These are phyloP conservation scores for Elachura formosa DNA, from an alignment of 2,113 vertebrate genomes.

Conservation along the genomic window DNA sequence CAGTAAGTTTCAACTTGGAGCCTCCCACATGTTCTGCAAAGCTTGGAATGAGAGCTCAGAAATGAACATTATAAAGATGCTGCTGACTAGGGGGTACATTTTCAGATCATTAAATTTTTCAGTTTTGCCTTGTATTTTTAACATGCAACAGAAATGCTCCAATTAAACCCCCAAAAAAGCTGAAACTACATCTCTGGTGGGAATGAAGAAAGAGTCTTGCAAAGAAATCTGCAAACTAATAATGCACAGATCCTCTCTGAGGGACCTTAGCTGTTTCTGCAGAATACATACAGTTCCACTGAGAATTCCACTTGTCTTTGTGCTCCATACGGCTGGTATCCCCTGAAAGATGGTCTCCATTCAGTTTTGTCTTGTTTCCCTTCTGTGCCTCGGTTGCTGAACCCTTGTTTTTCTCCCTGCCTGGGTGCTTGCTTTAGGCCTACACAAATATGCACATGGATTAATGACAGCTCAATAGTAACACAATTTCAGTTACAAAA, in stretches of 20 bases:
- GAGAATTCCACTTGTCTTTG: constrained; percentile 63
- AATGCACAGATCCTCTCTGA: not conserved
- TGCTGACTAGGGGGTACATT: not conserved
- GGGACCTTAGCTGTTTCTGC: not conserved
- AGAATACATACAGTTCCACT: constrained; percentile 68
- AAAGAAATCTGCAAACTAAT: not conserved
- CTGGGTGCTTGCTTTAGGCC: constrained; percentile 59
- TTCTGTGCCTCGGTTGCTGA: constrained; percentile 51
- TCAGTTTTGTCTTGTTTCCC: constrained; percentile 64
- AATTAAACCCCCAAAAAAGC: not conserved
- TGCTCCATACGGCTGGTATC: constrained; percentile 50
- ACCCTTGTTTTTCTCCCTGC: constrained; percentile 52
- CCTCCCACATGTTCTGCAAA: not conserved
- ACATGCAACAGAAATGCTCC: not conserved
- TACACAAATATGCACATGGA: not conserved
- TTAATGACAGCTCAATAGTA: not conserved
- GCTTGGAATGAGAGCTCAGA: fast-evolving
- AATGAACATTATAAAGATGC: fast-evolving
- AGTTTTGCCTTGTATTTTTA: not conserved
- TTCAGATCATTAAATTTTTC: not conserved
- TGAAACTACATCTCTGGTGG: not conserved
- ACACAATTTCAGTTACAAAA: not conserved
- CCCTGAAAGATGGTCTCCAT: constrained; percentile 60
- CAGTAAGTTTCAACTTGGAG: not conserved
- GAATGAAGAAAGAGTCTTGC: not conserved